phyloP scores from a whole-genome alignment of 2,113 vertebrate species.

The Athene cunicularia region DNA sequence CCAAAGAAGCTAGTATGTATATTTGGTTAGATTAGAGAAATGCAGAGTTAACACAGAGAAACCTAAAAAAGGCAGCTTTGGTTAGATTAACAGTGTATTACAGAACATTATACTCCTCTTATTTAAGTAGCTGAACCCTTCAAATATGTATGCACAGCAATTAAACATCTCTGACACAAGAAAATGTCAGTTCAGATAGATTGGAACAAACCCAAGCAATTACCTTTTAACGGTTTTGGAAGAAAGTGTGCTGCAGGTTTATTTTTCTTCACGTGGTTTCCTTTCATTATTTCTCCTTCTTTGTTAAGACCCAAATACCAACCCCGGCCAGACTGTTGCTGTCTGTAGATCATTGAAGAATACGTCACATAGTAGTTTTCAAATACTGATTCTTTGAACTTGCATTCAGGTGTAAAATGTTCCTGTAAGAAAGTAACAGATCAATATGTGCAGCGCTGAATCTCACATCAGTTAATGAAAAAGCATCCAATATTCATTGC shows the following conservation, averaged over 20 bases:
- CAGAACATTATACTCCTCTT: background rate
- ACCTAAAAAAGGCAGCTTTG: background rate
- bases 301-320: constrained; percentile 99
- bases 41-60: background rate
- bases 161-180: background rate
- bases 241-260: constrained; percentile 98
- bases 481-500: background rate
- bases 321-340: constrained; percentile 96
- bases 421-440: constrained; percentile 81
- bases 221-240: constrained; percentile 99
- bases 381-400: constrained; percentile 99
- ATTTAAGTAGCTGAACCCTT: background rate
- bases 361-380: constrained; percentile 99
- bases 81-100: background rate
- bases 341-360: constrained; percentile 98
- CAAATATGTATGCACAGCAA: background rate
- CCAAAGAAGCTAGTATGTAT: background rate
- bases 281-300: constrained; percentile 99
- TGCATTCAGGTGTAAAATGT: constrained; percentile 98
- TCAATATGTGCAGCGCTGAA: background rate
- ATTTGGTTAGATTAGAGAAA: background rate
- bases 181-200: background rate
- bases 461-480: background rate
- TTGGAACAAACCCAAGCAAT: background rate
- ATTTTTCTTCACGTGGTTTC: constrained; percentile 99